phyloP scores from a whole-genome alignment of 1,140 invertebrate genomes.

The Zaprionus ghesquierei region DNA sequence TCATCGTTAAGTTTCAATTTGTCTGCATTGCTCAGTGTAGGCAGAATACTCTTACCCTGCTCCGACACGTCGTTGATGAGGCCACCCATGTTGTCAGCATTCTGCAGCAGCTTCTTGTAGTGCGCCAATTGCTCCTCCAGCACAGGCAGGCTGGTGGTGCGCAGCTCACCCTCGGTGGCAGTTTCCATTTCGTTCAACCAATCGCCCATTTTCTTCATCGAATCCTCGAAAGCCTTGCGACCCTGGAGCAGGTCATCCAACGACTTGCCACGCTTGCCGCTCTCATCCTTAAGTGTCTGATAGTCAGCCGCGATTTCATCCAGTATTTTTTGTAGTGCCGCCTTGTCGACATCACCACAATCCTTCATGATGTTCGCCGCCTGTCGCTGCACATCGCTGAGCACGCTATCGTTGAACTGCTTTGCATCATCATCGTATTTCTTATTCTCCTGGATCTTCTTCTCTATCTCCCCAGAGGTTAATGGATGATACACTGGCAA shows the following conservation, averaged over 20 bases:
- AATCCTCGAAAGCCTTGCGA: conserved; percentile 90
- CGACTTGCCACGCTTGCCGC: conserved; percentile 88
- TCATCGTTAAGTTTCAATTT: conserved; percentile 91
- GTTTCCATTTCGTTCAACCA: conserved; percentile 95
- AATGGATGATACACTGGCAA: conserved; percentile 89
- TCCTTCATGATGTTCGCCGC: conserved; percentile 90
- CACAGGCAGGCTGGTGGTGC: conserved; percentile 89
- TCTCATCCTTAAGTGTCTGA: conserved; percentile 87
- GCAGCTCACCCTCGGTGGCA: conserved; percentile 90
- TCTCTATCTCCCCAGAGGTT: conserved; percentile 89
- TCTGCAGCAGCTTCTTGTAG: conserved; percentile 90
- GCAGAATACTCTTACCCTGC: conserved; percentile 90
- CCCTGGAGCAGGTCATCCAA: conserved; percentile 89
- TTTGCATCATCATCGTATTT: conserved; percentile 89
- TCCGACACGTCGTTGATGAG: conserved; percentile 89
- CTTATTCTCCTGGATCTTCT: conserved; percentile 89
- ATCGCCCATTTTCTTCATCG: conserved; percentile 90
- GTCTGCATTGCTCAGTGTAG: conserved; percentile 92
- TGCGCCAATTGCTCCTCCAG: conserved; percentile 93
- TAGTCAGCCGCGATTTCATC: conserved; percentile 88
- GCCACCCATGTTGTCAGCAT: conserved; percentile 88
- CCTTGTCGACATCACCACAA: conserved; percentile 89
- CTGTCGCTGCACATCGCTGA: conserved; percentile 90
- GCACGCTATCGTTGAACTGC: conserved; percentile 89
- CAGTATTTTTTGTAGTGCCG: conserved; percentile 86